Percentiles rank a stretch among this genome's conserved stretches.
These are phyloP conservation scores for Falco punctatus DNA, from an alignment of 2,113 vertebrate species.

Conservation along the genomic window DNA sequence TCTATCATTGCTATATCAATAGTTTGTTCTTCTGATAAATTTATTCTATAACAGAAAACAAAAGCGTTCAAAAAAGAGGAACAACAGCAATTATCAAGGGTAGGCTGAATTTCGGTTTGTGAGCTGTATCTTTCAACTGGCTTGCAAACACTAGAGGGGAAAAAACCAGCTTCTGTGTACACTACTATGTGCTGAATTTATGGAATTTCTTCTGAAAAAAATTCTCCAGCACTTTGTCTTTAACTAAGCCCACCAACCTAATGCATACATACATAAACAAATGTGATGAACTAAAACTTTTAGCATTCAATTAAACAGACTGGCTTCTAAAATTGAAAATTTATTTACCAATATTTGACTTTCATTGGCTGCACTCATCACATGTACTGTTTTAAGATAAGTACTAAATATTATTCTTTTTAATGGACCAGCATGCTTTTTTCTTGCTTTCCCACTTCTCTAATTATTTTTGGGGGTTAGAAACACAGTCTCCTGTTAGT, in stretches of 20 bases:
- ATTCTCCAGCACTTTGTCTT: neutral
- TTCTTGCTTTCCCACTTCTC: slow-evolving; percentile 9
- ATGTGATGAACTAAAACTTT: neutral
- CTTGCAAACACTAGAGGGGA: neutral
- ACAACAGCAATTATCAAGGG: neutral
- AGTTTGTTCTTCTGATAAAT: slow-evolving; percentile 73
- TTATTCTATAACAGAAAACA: slow-evolving; percentile 75
- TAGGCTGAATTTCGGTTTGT: neutral
- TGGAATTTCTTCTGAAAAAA: neutral
- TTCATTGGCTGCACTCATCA: neutral
- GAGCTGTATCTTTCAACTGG: neutral
- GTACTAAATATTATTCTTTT: neutral
- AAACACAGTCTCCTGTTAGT: neutral
- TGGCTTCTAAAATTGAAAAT: neutral
- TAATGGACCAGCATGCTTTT: neutral
- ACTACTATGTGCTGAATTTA: neutral
- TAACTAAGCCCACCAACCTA: neutral
- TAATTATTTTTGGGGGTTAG: neutral
- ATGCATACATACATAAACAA: neutral
- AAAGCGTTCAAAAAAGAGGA: neutral
- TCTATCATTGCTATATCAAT: slow-evolving; percentile 84
- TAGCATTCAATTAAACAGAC: neutral
- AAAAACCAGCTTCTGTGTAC: neutral
- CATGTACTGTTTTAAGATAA: neutral
- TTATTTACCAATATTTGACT: neutral